Base-by-base conservation (phyloP, 2,888 invertebrate species). In the Pomacea canaliculata region DNA sequence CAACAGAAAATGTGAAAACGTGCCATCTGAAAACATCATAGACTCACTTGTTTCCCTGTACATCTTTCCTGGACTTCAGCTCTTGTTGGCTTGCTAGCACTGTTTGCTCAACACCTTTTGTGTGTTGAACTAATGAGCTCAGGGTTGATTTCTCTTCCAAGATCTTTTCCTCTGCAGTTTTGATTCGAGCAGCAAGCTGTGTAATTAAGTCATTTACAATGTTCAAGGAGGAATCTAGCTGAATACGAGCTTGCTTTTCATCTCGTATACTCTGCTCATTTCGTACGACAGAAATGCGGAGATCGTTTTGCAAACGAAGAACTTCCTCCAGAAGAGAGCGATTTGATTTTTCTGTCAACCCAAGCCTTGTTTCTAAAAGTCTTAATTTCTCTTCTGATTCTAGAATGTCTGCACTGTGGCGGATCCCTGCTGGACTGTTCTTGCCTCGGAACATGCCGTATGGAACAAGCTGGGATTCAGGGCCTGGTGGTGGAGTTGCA, bases 281-380 rank as follows among this genome's bases (percentile, higher is more conserved):
- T 49, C 85, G 82, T 18, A 86, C 85, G 10, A 86, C 80, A 10
- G 84, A 83, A 18, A 80, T 78, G 75, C 89, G 83, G 49, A 89
- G 81, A 70, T 91, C 91, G 78, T 83, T 85, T 78, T 90, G 90
- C 59, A 91, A 82, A 23, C 90, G 83, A 19, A 90, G 84, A 56
- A 91, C 90, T 80, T 91, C 91, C 78, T 90, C 90, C 48, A 91
- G 81, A 7, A 91, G 83, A 19, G 90, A 88, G n/a, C 91, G 81
- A 82, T 91, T 90, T 10, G 90, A 90, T 80, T 89, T 89, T 79
- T 91, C 91, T 0, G 91, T 85, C 49, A 89, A 87, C 18, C 83
- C 84, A 4, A 91, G 80, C 7, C 91, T 84, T 71, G 87, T 86
- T 80, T 91, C 91, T 71, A 91, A 76, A 75, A 87, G 83, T 23